Base-by-base conservation (phyloP, 2,113 vertebrate genomes). In the Rallus limicola region DNA sequence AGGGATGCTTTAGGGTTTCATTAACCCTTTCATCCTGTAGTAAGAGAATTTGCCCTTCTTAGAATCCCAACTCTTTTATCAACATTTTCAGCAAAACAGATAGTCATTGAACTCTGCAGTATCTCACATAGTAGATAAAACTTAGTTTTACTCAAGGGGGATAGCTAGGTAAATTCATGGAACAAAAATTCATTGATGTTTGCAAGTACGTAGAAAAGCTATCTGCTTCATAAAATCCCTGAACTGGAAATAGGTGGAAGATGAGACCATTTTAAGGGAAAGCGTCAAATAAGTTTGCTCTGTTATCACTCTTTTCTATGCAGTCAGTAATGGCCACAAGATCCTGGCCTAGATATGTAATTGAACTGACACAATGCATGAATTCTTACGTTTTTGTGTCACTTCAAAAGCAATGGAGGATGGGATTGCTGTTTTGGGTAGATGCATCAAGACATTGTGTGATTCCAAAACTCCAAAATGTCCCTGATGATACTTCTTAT, bases 141-240 rank as follows among this genome's bases (percentile, higher is more conserved):
- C 16, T 69, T 80, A 42, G 5, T 89, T 87, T 71, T 87, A 52
- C 56, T 94, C 71, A 91, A 91, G 62, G 34, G 42, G 6, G 17
- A 42, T 76, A 56, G 25, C 62, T 72, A 71, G 70, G 48, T 20
- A 85, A 82, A 94, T 75, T 75, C 56, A 59, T 67, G 46, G 42
- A 78, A 89, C 14, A 89, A 59, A 88, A 84, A 91, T 79, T 82
- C 11, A 60, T 52, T 79, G 76, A 24, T 85, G 36, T 77, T 82
- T 92, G 23, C 81, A 85, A 86, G 69, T 87, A 84, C 38, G 59
- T 48, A 82, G 87, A 92, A 94, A 77, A 94, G 29, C 52, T 84
- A 33, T 87, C 81, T 89, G 63, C 60, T 67, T 89, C 72, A 52
- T 89, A 75, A 96, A 94, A 86, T 75, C 28, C 25, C 25, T 86